Base-by-base conservation (phyloP, 2,888 invertebrate genomes). In the Lagria hirta region DNA sequence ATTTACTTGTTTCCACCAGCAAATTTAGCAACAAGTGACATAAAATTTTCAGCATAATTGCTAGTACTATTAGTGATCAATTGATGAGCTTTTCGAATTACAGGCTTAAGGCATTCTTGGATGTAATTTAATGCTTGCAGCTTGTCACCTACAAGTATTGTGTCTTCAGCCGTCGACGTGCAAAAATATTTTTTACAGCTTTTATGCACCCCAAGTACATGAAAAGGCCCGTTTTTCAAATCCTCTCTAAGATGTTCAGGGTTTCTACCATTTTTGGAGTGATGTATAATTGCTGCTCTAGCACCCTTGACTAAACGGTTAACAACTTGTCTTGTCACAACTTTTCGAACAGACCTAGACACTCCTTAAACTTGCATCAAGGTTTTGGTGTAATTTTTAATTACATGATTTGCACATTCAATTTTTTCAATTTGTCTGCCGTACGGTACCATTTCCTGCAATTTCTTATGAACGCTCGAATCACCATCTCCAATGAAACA, bases 341-440 rank as follows among this genome's bases (percentile, higher is more conserved):
- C 14, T n/a, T 5, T 29, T 29, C 14, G 14, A 3, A 29, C 10
- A 14, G 11, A n/a, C 7, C 15, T 29, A 3, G 29, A 14, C 4
- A 29, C 4, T 11, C 26, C 13, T 12, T 26, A 14, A 4, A 26
- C 3, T 12, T 26, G 12, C 4, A 11, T 7, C n/a, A 26, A 26
- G 12, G 26, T 14, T 11, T 26, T 26, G 11, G 26, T 26, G 26
- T 53, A 56, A 43, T 55, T 56, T 38, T 54, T 56, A 10, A 57
- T 7, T 4, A 40, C 43, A 35, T 55, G 54, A 28, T 56, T 57
- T 5, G 51, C 47, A 23, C 54, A 57, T 22, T 51, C 49, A 16
- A 51, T 30, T 48, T 58, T 53, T 24, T 28, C 23, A 5, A 54
- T 43, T 8, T 49, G 35, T 12, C 29, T 24, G 2, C 57, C 54